phyloP scores from a whole-genome alignment of 2,113 vertebrate species.

The Elephantulus edwardii region DNA sequence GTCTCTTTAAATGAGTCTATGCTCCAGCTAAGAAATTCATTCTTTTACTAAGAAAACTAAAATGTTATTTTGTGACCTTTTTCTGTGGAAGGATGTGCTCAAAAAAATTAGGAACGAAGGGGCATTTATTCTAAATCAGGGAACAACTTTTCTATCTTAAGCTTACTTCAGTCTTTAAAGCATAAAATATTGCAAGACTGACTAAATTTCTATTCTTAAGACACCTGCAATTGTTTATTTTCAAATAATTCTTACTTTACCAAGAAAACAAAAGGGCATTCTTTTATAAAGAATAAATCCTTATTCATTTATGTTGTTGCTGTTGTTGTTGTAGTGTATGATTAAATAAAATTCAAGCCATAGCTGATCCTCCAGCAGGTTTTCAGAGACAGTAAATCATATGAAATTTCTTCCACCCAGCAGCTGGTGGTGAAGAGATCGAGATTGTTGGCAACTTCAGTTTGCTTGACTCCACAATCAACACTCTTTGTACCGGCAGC shows the following conservation, averaged over 20 bases:
- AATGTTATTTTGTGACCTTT: background rate
- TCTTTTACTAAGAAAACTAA: slow-evolving; percentile 24
- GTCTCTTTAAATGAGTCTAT: background rate
- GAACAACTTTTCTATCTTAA: background rate
- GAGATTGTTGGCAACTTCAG: too few relatives aligned
- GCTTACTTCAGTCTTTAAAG: slow-evolving; percentile 2
- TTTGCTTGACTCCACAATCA: too few relatives aligned
- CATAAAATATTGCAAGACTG: background rate
- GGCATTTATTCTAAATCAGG: background rate
- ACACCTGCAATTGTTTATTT: background rate
- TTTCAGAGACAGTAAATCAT: too few relatives aligned
- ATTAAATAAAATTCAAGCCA: too few relatives aligned
- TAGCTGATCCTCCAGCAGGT: too few relatives aligned
- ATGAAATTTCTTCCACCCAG: too few relatives aligned
- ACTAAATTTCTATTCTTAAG: background rate
- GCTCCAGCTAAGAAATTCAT: background rate
- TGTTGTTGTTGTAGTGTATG: too few relatives aligned
- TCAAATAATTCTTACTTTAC: background rate
- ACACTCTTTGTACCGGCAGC: too few relatives aligned
- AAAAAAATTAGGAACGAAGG: background rate
- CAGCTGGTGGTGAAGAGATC: too few relatives aligned
- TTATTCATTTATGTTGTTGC: background rate
- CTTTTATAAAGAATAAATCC: slow-evolving; percentile 19
- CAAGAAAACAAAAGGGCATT: background rate
- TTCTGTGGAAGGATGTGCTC: background rate